A percentile compares a stretch with the other conserved stretches of the same genome.
These are phyloP conservation scores for Elaeidobius kamerunicus DNA, from an alignment of 2,888 invertebrate genomes.

Conservation along the genomic window DNA sequence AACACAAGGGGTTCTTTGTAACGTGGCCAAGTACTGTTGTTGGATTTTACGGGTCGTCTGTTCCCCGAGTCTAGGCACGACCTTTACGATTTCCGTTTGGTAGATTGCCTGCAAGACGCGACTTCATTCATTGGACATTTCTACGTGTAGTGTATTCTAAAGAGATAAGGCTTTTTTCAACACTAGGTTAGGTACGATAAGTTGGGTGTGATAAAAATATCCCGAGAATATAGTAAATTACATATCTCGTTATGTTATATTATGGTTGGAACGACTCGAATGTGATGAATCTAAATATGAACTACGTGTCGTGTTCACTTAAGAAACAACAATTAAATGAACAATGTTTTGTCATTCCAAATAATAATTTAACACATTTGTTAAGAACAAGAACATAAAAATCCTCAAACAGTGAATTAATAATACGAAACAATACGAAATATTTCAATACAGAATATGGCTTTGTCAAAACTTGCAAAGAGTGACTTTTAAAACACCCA, in stretches of 20 bases:
- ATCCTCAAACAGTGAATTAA: too few species aligned
- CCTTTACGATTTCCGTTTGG: slow-evolving; percentile 30
- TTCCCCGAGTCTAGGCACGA: slow-evolving; percentile 30
- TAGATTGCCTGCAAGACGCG: slow-evolving; percentile 1
- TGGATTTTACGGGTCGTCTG: slow-evolving; percentile 19
- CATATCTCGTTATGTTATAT: too few species aligned
- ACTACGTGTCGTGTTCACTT: too few species aligned
- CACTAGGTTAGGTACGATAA: not conserved
- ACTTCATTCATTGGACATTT: not conserved
- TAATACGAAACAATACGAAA: too few species aligned
- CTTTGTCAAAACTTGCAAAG: too few species aligned
- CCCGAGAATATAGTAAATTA: not conserved
- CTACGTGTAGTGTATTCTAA: not conserved
- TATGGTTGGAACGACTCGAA: too few species aligned
- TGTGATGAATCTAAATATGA: not conserved
- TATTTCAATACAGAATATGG: too few species aligned
- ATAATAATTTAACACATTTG: too few species aligned
- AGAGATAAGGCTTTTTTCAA: slow-evolving; percentile 2
- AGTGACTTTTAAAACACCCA: too few species aligned
- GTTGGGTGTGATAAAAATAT: not conserved
- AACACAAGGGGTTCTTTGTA: slow-evolving; percentile 23
- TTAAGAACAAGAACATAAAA: too few species aligned
- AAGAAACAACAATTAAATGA: too few species aligned
- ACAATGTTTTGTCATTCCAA: too few species aligned
- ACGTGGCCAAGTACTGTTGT: slow-evolving; percentile 17